Evolutionary conservation across 2,888 invertebrate genomes (phyloP), one percentile per base, ranked within the genome.

Genomic region (Parnassius orleans): DNA sequence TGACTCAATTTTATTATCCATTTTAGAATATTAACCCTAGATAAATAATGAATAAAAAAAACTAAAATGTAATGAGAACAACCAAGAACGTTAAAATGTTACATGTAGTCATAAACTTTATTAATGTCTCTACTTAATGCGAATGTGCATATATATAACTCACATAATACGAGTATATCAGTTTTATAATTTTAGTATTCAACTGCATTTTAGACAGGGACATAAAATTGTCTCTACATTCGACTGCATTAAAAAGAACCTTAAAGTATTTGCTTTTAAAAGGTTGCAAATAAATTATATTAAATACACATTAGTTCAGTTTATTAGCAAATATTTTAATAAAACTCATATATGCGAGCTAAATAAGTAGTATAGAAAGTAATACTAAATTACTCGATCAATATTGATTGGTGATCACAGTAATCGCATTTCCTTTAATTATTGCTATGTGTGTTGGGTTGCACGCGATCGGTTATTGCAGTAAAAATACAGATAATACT

Each of bases 151-250:
- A 24, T 56, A 42, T 51, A 52, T 52, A 11, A 51, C 15, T 12
- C 46, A 41, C 42, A 48, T 43, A 57, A 52, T 19, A 19, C 19
- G 12, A n/a, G n/a, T n/a, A 52, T 19, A 51, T 41, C 15, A 52
- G 44, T 5, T 2, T 10, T 42, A 60, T 44, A 51, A 61, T 56
- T 51, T 61, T 3, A 51, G 15, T 61, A 52, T 61, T 33, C 33
- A 33, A 33, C 5, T 33, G 5, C 33, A 7, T 33, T 19, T 47
- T n/a, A 15, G 12, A 56, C 2, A 41, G 48, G 47, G 47, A 56
- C 48, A 9, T 53, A 11, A 47, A 9, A 58, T 11, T 14, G 42
- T 41, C 47, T 48, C 15, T 10, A 54, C 15, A 50, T 60, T 19
- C 42, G 14, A 12, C 3, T 46, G 10, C 15, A 56, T 57, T 57